These are phyloP conservation scores for Poliocrania exsul DNA, from an alignment of 2,797 vertebrate species.

Conservation along the genomic window DNA sequence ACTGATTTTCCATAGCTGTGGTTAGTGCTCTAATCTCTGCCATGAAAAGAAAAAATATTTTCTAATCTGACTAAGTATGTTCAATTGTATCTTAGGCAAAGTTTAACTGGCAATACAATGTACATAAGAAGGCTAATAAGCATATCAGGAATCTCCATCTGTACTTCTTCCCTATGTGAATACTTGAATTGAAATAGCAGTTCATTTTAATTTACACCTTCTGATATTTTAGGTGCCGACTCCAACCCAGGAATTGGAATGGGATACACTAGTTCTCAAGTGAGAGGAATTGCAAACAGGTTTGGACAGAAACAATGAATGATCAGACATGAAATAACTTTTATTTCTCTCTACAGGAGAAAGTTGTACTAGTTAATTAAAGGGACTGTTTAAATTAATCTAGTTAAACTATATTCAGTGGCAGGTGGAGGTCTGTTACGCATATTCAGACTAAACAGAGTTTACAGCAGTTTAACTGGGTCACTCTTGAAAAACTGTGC, in stretches of 20 bases:
- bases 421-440: not conserved
- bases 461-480: not conserved
- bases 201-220: slow-evolving; percentile 34
- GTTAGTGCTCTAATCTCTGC: slow-evolving; percentile 59
- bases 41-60: slow-evolving; percentile 69
- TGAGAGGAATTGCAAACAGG: not conserved
- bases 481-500: not conserved
- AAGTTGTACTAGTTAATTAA: slow-evolving; percentile 2
- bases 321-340: not conserved
- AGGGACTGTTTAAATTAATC: not conserved
- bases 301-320: not conserved
- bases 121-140: slow-evolving; percentile 52
- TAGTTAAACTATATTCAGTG: not conserved
- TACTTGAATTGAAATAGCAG: slow-evolving; percentile 18
- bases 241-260: not conserved
- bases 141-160: slow-evolving; percentile 56
- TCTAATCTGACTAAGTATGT: slow-evolving; percentile 60
- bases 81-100: slow-evolving; percentile 63
- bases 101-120: slow-evolving; percentile 63
- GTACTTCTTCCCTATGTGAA: slow-evolving; percentile 27
- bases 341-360: not conserved
- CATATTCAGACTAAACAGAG: not conserved
- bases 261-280: not conserved
- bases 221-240: not conserved
- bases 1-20: slow-evolving; percentile 60